Evolutionary conservation across 37 sponge, comb jelly and placozoan genomes (phyloP).

Genomic region (Geodia barretti): DNA sequence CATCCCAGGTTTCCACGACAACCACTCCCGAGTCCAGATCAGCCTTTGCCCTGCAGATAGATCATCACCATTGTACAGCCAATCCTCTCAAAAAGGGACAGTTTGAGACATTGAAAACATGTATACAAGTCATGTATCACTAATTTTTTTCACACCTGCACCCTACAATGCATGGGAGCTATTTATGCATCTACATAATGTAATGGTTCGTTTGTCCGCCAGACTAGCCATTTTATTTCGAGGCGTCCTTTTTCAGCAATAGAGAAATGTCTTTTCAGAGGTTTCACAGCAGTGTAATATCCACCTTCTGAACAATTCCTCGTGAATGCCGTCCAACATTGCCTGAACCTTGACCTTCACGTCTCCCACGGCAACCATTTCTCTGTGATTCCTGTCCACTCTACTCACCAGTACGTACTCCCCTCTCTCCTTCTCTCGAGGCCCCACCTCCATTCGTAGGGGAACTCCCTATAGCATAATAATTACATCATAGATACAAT

Average conservation of each 20-base stretch:
- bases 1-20: constrained; percentile 69
- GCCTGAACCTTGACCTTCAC: not conserved
- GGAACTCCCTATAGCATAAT: constrained; percentile 70
- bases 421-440: constrained; percentile 53
- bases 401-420: constrained; percentile 62
- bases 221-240: no score
- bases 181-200: no score
- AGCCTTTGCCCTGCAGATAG: constrained; percentile 59
- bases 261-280: no score
- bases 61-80: no score
- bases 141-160: constrained; percentile 2
- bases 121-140: not conserved
- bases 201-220: no score
- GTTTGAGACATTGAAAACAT: not conserved
- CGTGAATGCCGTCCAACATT: not conserved
- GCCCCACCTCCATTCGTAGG: constrained; percentile 81
- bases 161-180: no score
- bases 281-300: not conserved
- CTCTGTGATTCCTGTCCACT: not conserved
- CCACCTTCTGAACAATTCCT: not conserved
- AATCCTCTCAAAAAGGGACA: constrained; percentile 15
- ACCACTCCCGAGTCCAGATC: constrained; percentile 69
- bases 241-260: no score
- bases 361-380: not conserved
- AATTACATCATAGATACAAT: not conserved